Conservation (phyloP, 2,888 invertebrate species). For the Lasioglossum morio region DNA sequence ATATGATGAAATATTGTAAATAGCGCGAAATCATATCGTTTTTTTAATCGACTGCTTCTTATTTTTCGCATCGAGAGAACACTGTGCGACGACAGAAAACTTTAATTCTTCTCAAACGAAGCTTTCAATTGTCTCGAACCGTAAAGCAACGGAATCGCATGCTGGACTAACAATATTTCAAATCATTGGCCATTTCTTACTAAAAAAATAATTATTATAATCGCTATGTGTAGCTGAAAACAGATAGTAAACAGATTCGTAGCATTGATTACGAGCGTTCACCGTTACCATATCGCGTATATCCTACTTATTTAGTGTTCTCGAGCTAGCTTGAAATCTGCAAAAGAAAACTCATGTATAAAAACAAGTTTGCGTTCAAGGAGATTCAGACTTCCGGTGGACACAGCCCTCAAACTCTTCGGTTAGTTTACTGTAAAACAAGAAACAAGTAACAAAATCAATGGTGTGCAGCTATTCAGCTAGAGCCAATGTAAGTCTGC, state of each 20-base stretch:
- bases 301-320: conserved; percentile 9
- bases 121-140: not conserved
- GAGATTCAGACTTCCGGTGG: not conserved
- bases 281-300: conserved; percentile 24
- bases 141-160: not conserved
- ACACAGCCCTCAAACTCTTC: not conserved
- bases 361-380: conserved; percentile 20
- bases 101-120: conserved; percentile 25
- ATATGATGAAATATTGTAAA: conserved; percentile 65
- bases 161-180: conserved; percentile 64
- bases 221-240: conserved; percentile 58
- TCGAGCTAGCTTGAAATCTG: conserved; percentile 43
- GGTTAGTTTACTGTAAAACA: conserved; percentile 40
- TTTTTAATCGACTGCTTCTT: conserved; percentile 14
- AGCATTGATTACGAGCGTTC: not conserved
- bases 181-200: conserved; percentile 58
- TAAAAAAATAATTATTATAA: conserved; percentile 49
- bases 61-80: conserved; percentile 30
- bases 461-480: conserved; percentile 15
- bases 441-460: conserved; percentile 29
- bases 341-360: conserved; percentile 58
- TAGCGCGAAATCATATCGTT: not conserved
- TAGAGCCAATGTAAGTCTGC: conserved; percentile 30
- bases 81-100: conserved; percentile 22
- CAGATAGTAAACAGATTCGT: conserved; percentile 44